These are phyloP conservation scores for Apamea anceps DNA, from an alignment of 2,888 invertebrate species.

Conservation along the genomic window DNA sequence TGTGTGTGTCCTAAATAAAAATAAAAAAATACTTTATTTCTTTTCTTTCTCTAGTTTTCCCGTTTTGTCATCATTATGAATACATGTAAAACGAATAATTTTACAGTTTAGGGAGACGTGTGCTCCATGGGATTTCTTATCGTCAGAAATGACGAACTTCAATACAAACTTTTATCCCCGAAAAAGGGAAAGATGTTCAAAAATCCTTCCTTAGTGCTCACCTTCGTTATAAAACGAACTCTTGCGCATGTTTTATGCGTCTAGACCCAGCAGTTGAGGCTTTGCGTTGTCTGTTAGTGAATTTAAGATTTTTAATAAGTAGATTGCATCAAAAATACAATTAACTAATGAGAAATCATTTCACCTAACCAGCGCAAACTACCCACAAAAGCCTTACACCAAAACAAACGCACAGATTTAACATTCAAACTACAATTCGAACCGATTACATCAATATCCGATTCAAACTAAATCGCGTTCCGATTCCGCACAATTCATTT, in stretches of 20 bases:
- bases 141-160: neutral
- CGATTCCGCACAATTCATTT: constrained; percentile 57
- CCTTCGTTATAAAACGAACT: neutral
- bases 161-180: neutral
- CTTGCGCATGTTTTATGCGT: neutral
- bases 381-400: neutral
- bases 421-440: constrained; percentile 39
- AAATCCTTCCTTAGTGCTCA: neutral
- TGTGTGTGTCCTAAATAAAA: no score
- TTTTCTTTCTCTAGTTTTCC: no score
- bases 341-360: neutral
- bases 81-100: neutral
- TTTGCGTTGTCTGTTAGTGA: neutral
- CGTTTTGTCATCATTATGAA: neutral
- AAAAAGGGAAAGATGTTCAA: neutral
- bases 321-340: neutral
- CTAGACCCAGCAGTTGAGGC: neutral
- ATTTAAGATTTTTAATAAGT: neutral
- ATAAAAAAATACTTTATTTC: no score
- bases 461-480: constrained; percentile 54
- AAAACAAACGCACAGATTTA: constrained; percentile 7
- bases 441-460: constrained; percentile 44
- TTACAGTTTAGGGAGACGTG: neutral
- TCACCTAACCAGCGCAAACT: neutral
- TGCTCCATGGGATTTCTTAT: neutral